These are phyloP conservation scores for Oncorhynchus mykiss DNA, from an alignment of 2,113 vertebrate genomes.

Conservation along the genomic window DNA sequence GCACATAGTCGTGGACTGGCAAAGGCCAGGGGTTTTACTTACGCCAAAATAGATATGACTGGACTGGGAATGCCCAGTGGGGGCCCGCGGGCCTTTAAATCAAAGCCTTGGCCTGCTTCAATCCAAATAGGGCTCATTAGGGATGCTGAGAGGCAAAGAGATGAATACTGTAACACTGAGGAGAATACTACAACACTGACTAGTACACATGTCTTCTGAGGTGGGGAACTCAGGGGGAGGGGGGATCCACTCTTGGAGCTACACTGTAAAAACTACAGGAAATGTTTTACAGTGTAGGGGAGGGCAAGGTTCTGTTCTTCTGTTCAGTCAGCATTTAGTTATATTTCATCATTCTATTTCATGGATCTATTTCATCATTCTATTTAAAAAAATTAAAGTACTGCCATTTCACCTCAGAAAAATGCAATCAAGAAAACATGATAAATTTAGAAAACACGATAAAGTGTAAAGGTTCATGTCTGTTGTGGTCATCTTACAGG, in stretches of 20 bases:
- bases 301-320: background rate
- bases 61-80: too few relatives aligned
- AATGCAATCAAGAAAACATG: too few relatives aligned
- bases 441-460: too few relatives aligned
- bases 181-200: background rate
- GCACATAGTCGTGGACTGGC: background rate
- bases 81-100: background rate
- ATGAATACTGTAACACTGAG: background rate
- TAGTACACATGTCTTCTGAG: background rate
- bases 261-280: too few relatives aligned
- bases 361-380: too few relatives aligned
- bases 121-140: background rate
- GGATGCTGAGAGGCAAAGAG: background rate
- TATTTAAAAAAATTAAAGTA: too few relatives aligned
- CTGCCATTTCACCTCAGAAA: background rate
- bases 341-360: too few relatives aligned
- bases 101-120: conserved; percentile 11
- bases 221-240: background rate
- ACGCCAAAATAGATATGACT: too few relatives aligned
- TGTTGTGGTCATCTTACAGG: too few relatives aligned
- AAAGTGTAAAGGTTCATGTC: too few relatives aligned
- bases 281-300: background rate
- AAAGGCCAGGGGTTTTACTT: background rate
- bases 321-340: too few relatives aligned
- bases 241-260: background rate